Evolutionary conservation across 2,888 invertebrate genomes (phyloP).

Genomic region (Pristionchus japonicus): DNA sequence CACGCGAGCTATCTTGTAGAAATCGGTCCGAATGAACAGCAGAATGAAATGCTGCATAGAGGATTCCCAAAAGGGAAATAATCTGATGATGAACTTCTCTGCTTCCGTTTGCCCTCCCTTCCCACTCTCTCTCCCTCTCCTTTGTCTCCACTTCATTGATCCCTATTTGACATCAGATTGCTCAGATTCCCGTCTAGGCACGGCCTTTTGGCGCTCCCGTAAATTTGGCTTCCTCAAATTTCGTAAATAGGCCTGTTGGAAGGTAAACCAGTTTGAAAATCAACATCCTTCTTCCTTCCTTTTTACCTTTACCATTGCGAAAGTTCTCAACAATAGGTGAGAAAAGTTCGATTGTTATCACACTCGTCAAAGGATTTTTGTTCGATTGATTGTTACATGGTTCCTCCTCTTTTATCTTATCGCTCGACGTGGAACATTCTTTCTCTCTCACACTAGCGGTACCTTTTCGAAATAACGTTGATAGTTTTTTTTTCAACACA

Average conservation of each 20-base stretch:
- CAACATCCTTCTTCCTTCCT: no score
- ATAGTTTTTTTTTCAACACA: no score
- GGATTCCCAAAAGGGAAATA: background rate
- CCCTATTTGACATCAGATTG: background rate
- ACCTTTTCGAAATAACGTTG: no score
- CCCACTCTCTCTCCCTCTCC: background rate
- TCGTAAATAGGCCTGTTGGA: no score
- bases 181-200: background rate
- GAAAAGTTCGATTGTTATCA: background rate
- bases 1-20: no score
- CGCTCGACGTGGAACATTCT: background rate
- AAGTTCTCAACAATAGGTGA: background rate
- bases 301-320: no score
- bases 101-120: background rate
- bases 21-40: no score
- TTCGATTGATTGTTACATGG: background rate
- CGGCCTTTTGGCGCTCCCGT: background rate
- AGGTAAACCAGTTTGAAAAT: no score
- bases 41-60: no score
- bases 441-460: no score
- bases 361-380: no score
- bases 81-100: background rate
- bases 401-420: slow-evolving; percentile 14
- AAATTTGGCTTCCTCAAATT: background rate
- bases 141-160: background rate